Percentiles rank a stretch among this genome's conserved stretches.
phyloP scores from a whole-genome alignment of 2,888 invertebrate species.

The Lymantria monacha region DNA sequence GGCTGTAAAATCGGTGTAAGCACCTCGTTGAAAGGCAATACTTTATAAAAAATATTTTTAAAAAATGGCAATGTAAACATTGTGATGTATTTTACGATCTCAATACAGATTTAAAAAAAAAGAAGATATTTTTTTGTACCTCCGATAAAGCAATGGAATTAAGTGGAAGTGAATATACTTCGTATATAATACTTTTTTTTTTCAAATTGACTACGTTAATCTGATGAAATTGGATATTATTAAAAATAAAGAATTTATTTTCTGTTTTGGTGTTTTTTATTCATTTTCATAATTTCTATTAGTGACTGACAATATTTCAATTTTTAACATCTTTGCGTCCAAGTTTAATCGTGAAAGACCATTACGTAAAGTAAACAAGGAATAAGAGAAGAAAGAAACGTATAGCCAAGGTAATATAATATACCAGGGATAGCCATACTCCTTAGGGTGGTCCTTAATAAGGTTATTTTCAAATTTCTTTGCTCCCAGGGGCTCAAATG shows the following conservation, averaged over 20 bases:
- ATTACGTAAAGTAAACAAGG: too few relatives aligned
- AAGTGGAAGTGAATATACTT: conserved; percentile 11
- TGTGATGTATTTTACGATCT: conserved; percentile 78
- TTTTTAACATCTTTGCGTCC: too few relatives aligned
- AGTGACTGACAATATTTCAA: too few relatives aligned
- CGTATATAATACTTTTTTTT: conserved; percentile 14
- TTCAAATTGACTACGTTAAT: conserved; percentile 62
- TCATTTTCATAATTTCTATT: too few relatives aligned
- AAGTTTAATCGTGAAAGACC: too few relatives aligned
- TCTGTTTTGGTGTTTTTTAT: conserved; percentile 68
- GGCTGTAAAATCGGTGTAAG: conserved; percentile 39
- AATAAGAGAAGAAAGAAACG: too few relatives aligned
- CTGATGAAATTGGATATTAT: conserved; percentile 77
- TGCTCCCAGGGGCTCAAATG: too few relatives aligned
- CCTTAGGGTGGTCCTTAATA: too few relatives aligned
- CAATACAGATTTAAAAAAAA: conserved; percentile 59
- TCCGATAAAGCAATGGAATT: conserved; percentile 36
- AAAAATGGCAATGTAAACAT: conserved; percentile 53
- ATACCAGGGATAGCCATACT: too few relatives aligned
- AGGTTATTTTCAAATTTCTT: too few relatives aligned
- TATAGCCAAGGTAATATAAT: too few relatives aligned
- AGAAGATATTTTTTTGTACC: conserved; percentile 46
- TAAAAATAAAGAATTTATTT: conserved; percentile 81
- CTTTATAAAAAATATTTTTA: conserved; percentile 42
- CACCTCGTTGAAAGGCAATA: conserved; percentile 53